Conservation (phyloP, 2,113 vertebrate genomes). For the Gymnorhina tibicen region DNA sequence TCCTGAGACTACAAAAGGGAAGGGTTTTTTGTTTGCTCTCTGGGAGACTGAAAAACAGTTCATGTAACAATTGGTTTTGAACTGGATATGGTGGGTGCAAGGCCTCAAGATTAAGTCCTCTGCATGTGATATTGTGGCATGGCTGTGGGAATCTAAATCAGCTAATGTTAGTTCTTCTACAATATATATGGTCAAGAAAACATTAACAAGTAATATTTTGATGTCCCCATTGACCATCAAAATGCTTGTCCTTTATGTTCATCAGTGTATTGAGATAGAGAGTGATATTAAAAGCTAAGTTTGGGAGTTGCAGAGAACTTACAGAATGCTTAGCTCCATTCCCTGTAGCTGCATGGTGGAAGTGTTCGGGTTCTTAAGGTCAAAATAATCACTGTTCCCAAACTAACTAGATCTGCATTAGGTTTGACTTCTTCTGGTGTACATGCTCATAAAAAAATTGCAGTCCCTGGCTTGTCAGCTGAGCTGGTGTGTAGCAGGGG, state of each 20-base stretch:
- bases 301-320: neutral
- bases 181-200: neutral
- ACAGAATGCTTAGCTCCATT: neutral
- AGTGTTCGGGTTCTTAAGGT: neutral
- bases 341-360: neutral
- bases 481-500: neutral
- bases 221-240: neutral
- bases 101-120: neutral
- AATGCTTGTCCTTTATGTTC: neutral
- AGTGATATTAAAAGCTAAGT: neutral
- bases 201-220: neutral
- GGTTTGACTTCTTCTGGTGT: neutral
- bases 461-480: neutral
- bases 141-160: neutral
- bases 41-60: neutral
- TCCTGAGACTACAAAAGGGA: neutral
- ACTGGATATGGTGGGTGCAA: neutral
- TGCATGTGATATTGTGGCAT: neutral
- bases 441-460: neutral
- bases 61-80: neutral
- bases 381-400: neutral
- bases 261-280: neutral
- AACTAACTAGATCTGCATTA: neutral
- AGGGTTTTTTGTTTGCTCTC: neutral
- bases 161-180: neutral